Percentiles rank a stretch among this genome's conserved stretches.
Evolutionary conservation across 2,797 vertebrate genomes (phyloP).

Genomic region (Somateria mollissima): DNA sequence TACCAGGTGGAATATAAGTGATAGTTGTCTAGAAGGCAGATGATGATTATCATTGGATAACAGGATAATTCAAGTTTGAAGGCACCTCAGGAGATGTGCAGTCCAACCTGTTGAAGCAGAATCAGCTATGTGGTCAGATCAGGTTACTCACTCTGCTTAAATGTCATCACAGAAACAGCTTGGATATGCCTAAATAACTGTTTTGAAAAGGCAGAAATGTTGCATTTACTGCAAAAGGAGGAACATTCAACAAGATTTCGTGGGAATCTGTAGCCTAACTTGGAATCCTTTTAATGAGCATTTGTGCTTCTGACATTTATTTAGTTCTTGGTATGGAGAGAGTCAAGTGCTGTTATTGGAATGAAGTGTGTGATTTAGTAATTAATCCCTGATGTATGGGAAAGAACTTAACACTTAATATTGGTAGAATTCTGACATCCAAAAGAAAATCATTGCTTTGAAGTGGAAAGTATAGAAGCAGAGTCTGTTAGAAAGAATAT

Average conservation of each 20-base stretch:
- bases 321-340: neutral
- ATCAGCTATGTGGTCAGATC: neutral
- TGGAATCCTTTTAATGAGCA: neutral
- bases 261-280: neutral
- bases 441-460: neutral
- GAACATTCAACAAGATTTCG: neutral
- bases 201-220: neutral
- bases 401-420: neutral
- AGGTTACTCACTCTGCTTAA: conserved; percentile 29
- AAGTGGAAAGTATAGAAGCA: neutral
- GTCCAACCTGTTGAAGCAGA: neutral
- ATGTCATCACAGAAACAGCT: conserved; percentile 15
- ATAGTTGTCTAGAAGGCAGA: conserved; percentile 27
- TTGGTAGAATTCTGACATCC: neutral
- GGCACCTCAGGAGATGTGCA: neutral
- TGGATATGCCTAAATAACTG: neutral
- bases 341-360: neutral
- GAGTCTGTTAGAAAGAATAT: neutral
- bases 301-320: neutral
- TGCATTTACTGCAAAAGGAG: neutral
- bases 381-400: neutral
- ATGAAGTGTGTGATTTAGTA: neutral
- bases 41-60: neutral
- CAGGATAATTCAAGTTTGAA: neutral
- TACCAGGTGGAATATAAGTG: neutral